A percentile compares a stretch with the other conserved stretches of the same genome.
Conservation (phyloP, 2,888 invertebrate genomes). For the Nephrocerus scutellatus region DNA sequence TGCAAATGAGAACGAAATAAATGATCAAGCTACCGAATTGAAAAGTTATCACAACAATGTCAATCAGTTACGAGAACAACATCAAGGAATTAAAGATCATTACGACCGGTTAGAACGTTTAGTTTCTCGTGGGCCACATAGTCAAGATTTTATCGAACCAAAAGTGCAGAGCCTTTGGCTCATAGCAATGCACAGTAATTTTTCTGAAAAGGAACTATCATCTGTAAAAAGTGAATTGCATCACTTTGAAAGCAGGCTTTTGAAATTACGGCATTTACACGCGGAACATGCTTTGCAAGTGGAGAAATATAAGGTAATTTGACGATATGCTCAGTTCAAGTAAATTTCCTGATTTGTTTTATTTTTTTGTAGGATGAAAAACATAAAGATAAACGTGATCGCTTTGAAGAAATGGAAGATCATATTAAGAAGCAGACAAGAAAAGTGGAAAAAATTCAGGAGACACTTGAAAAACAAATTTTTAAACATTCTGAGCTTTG, state of each 20-base stretch:
- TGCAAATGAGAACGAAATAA: slow-evolving; percentile 48
- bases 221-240: slow-evolving; percentile 77
- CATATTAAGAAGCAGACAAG: slow-evolving; percentile 76
- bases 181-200: slow-evolving; percentile 70
- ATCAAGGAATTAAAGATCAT: slow-evolving; percentile 67
- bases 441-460: slow-evolving; percentile 80
- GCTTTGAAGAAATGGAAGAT: slow-evolving; percentile 61
- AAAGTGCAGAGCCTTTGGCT: slow-evolving; percentile 87
- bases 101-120: slow-evolving; percentile 69
- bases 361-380: slow-evolving; percentile 49
- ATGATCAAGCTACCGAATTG: slow-evolving; percentile 45
- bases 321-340: neutral
- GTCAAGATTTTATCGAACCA: slow-evolving; percentile 82
- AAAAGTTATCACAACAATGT: slow-evolving; percentile 59
- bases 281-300: slow-evolving; percentile 70
- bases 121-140: slow-evolving; percentile 68
- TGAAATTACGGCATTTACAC: slow-evolving; percentile 76
- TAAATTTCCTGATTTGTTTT: neutral
- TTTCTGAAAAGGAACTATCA: slow-evolving; percentile 71
- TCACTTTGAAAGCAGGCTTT: slow-evolving; percentile 72
- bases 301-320: slow-evolving; percentile 56
- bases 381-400: slow-evolving; percentile 58
- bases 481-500: slow-evolving; percentile 72
- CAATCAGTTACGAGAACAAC: slow-evolving; percentile 66
- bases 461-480: slow-evolving; percentile 69